Evolutionary conservation across 2,888 invertebrate genomes (phyloP), one percentile per base, ranked within the genome.

Genomic region (Hirudinaria manillensis): DNA sequence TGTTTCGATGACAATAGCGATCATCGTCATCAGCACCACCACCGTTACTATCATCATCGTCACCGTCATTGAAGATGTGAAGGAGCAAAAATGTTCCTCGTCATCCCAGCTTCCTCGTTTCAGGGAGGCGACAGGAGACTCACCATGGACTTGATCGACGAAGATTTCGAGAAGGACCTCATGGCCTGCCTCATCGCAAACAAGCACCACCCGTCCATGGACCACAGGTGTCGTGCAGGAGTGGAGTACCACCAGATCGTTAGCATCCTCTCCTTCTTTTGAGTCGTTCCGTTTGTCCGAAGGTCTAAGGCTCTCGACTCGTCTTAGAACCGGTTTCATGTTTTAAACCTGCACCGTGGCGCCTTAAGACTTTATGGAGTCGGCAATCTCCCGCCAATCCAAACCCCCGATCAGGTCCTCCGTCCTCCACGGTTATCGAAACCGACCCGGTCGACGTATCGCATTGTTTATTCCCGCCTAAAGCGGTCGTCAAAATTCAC

Each of bases 211-310:
- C 89, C 91, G 6, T 90, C 91, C 81, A 89, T 93, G 82, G 90
- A 91, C 81, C 88, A 89, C 27, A 93, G 94, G 85, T 98, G 98
- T 85, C 89, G 91, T 78, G 92, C 93, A 55, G 94, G 94, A 77
- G 91, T 99, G 72, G 97, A 98, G 86, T 98, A 99, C 87, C 95
- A 96, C 83, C 98, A 99, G 86, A 88, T 99, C 77, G 86, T 87
- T 13, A 71, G 77, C 76, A n/a, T 29, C 32, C 27, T 10, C 29
- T 56, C 32, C 13, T 7, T 53, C 10, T 27, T 27, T 29, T 4
- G 13, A n/a, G 21, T 34, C 24, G 55, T 27, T 70, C 7, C 10
- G 70, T 70, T 27, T 27, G 36, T 70, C 7, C 53, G 45, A 19
- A 53, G 13, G 21, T 53, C 21, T 53, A 53, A 53, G 13, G 56